These are phyloP conservation scores for Knipowitschia caucasica DNA, from an alignment of 2,797 vertebrate genomes.

Conservation along the genomic window DNA sequence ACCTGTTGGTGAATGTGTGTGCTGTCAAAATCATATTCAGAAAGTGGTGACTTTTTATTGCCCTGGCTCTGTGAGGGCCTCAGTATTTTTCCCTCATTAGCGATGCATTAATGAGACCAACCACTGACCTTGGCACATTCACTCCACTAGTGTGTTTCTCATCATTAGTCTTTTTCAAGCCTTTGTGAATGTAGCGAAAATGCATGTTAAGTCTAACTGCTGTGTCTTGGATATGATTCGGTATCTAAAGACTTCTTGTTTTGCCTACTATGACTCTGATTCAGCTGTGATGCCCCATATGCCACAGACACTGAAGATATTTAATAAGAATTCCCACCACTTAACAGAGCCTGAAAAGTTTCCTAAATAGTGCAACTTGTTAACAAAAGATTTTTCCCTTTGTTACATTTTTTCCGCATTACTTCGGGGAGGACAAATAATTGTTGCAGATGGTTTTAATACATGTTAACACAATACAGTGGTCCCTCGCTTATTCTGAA, in stretches of 20 bases:
- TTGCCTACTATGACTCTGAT: too few species aligned
- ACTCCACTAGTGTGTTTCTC: neutral
- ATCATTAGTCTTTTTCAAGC: neutral
- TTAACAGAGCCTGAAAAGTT: too few species aligned
- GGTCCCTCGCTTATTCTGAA: too few species aligned
- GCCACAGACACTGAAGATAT: too few species aligned
- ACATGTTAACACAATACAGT: too few species aligned
- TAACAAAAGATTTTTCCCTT: too few species aligned
- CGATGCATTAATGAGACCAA: conserved; percentile 1
- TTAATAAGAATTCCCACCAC: too few species aligned
- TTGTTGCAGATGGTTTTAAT: too few species aligned
- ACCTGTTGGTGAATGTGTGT: neutral
- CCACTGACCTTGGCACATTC: neutral
- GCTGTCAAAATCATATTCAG: conserved; percentile 18
- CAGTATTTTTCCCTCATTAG: neutral
- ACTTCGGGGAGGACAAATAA: too few species aligned
- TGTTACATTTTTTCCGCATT: too few species aligned
- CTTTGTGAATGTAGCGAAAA: neutral
- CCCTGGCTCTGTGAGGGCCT: neutral
- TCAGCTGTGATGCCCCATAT: too few species aligned
- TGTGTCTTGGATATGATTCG: neutral
- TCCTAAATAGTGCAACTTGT: too few species aligned
- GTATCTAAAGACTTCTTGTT: neutral
- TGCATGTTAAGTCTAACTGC: neutral
- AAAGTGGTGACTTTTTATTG: conserved; percentile 6